These are phyloP conservation scores for Acronicta leporina DNA, from an alignment of 2,888 invertebrate species.

Conservation along the genomic window DNA sequence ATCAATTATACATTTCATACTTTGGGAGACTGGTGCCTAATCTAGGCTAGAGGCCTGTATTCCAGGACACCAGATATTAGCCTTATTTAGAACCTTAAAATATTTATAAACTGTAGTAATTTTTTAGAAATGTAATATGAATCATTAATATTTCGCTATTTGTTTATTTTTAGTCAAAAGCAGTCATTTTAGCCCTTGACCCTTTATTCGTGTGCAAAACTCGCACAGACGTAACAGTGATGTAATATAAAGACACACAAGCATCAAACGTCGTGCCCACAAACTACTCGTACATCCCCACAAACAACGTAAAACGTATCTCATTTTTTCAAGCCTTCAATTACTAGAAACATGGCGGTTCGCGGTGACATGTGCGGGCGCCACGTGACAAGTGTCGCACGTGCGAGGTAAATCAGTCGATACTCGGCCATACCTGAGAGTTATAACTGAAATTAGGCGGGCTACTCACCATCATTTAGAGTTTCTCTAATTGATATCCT, in stretches of 20 bases:
- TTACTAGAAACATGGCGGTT: slow-evolving; percentile 61
- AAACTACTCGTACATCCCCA: slow-evolving; percentile 14
- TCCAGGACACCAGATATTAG: too few species aligned
- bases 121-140: too few species aligned
- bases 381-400: slow-evolving; percentile 65
- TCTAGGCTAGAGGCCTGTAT: too few species aligned
- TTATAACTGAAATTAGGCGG: slow-evolving; percentile 38
- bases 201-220: too few species aligned
- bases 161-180: too few species aligned
- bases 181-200: too few species aligned
- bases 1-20: too few species aligned
- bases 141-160: too few species aligned
- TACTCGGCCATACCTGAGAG: slow-evolving; percentile 52
- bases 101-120: too few species aligned
- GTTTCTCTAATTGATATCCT: too few species aligned
- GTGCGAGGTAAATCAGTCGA: slow-evolving; percentile 64
- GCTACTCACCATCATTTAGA: slow-evolving; percentile 15
- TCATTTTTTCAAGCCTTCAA: slow-evolving; percentile 58
- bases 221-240: slow-evolving; percentile 26
- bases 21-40: too few species aligned
- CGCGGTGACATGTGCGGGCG: slow-evolving; percentile 60
- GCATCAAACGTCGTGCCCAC: slow-evolving; percentile 19
- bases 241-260: slow-evolving; percentile 27
- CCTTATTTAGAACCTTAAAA: too few species aligned
- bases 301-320: slow-evolving; percentile 37